Evolutionary conservation across 2,797 vertebrate species (phyloP).

Genomic region (Spinus pinus): DNA sequence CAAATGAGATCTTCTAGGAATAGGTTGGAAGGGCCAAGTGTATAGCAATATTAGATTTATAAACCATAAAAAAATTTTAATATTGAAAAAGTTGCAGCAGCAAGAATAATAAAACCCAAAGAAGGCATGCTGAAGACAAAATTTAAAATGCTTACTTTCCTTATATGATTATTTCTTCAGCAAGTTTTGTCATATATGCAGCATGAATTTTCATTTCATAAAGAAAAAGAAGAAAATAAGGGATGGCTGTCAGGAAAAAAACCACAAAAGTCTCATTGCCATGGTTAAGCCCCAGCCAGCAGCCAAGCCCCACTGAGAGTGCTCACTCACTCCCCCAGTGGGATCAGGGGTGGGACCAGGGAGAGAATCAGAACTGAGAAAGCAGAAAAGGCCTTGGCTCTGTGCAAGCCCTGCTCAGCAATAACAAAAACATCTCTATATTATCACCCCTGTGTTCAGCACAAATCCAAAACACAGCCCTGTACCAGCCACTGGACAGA

Average conservation of each 20-base stretch:
- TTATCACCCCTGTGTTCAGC: background rate
- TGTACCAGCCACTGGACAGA: background rate
- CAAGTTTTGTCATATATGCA: background rate
- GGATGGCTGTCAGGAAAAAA: background rate
- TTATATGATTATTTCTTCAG: background rate
- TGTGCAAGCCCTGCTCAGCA: background rate
- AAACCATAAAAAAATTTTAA: background rate
- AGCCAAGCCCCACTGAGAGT: background rate
- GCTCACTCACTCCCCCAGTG: accelerated
- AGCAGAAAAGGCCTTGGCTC: background rate
- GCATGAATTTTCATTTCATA: background rate
- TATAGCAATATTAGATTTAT: background rate
- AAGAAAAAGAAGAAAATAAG: background rate
- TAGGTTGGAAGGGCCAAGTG: background rate
- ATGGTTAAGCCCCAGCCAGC: background rate
- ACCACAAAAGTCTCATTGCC: accelerated
- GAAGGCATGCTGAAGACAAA: background rate
- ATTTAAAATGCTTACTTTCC: background rate
- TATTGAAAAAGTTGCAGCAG: background rate
- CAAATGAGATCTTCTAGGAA: background rate
- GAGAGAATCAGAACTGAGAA: background rate
- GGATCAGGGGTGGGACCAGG: background rate
- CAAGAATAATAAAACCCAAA: background rate
- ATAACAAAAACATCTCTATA: accelerated
- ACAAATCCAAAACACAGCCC: background rate